These are phyloP conservation scores for Drosophila arizonae DNA, from an alignment of 1,140 invertebrate species.

Conservation along the genomic window DNA sequence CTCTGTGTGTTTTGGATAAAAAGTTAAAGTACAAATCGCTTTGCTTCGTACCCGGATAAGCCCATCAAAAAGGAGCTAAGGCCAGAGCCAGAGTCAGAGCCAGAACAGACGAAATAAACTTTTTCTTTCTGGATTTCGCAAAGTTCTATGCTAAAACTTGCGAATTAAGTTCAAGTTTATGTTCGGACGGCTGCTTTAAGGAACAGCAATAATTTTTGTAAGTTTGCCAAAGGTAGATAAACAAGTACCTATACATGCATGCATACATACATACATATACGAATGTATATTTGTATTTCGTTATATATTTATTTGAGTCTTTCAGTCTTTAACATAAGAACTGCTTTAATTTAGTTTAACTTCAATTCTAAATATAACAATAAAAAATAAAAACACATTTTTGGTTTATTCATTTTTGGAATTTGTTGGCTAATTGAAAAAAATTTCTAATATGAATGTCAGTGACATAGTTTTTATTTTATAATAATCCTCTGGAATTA, in stretches of 20 bases:
- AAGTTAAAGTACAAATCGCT: background rate
- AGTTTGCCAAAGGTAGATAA: slow-evolving; percentile 1
- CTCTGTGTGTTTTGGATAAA: background rate
- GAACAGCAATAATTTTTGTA: slow-evolving; percentile 4
- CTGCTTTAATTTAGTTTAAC: no score
- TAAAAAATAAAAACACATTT: no score
- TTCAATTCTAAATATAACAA: no score
- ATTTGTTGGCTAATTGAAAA: no score
- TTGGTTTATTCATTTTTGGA: no score
- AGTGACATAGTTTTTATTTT: no score
- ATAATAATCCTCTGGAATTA: no score
- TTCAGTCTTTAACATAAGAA: no score
- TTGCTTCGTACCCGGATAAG: slow-evolving; percentile 57
- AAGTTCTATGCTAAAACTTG: slow-evolving; percentile 45
- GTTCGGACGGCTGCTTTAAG: background rate
- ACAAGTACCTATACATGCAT: background rate
- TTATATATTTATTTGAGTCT: no score
- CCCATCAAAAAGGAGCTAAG: slow-evolving; percentile 17
- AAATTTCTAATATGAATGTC: no score
- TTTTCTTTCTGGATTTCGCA: slow-evolving; percentile 44
- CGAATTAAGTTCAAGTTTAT: slow-evolving; percentile 12
- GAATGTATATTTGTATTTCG: background rate
- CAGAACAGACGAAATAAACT: slow-evolving; percentile 26
- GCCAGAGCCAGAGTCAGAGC: background rate
- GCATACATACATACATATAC: background rate